Percentiles rank a stretch among this genome's conserved stretches.
Evolutionary conservation across 2,888 invertebrate genomes (phyloP).

Genomic region (Eledone cirrhosa): DNA sequence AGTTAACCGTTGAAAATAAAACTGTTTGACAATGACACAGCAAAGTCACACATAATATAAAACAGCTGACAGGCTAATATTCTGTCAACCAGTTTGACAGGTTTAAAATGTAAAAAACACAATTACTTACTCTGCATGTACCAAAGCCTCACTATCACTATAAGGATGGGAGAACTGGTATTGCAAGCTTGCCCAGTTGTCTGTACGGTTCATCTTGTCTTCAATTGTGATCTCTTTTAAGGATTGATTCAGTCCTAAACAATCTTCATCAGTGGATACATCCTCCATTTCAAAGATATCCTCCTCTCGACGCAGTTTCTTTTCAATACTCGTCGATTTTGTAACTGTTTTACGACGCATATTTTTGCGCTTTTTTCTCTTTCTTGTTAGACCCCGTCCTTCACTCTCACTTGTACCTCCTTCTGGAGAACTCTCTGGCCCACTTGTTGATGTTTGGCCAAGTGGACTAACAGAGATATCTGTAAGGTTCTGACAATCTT

Average conservation of each 20-base stretch:
- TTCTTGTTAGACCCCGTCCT: slow-evolving; percentile 21
- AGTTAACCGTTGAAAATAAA: too few relatives aligned
- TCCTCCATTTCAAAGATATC: slow-evolving; percentile 36
- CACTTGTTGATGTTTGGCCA: slow-evolving; percentile 4
- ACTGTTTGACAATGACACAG: too few relatives aligned
- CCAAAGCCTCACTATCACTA: slow-evolving; percentile 90
- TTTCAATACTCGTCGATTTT: neutral
- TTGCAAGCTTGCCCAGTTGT: slow-evolving; percentile 44
- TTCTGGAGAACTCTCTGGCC: slow-evolving; percentile 36
- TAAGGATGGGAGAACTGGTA: slow-evolving; percentile 76
- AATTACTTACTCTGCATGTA: slow-evolving; percentile 72
- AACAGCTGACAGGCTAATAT: too few relatives aligned
- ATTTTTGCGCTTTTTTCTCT: slow-evolving; percentile 28
- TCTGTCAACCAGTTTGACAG: too few relatives aligned
- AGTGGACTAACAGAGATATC: slow-evolving; percentile 18
- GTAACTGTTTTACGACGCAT: slow-evolving; percentile 14
- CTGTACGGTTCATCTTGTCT: slow-evolving; percentile 50
- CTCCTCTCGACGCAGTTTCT: slow-evolving; percentile 28
- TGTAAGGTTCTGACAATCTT: slow-evolving; percentile 27
- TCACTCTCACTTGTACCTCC: slow-evolving; percentile 33
- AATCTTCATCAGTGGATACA: slow-evolving; percentile 32
- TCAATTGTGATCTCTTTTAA: slow-evolving; percentile 40
- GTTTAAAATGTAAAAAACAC: neutral
- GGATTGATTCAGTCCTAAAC: slow-evolving; percentile 35
- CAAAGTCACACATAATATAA: too few relatives aligned